A percentile compares a stretch with the other conserved stretches of the same genome.
These are phyloP conservation scores for Mactromeris polynyma DNA, from an alignment of 2,888 invertebrate species.

Conservation along the genomic window DNA sequence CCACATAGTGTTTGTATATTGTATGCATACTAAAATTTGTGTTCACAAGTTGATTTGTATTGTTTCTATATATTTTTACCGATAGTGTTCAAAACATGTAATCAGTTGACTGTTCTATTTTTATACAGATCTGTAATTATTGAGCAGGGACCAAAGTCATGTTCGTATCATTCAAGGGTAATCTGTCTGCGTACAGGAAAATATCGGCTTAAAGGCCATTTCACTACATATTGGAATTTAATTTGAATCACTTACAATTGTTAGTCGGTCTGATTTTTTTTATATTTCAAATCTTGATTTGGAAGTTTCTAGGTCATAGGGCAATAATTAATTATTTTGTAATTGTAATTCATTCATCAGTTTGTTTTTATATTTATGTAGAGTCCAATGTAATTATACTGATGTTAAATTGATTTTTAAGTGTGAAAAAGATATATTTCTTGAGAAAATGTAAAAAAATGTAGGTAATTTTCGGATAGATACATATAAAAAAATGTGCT, in stretches of 20 bases:
- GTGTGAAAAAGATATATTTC: background rate
- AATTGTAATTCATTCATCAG: background rate
- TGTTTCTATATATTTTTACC: background rate
- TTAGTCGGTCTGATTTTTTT: background rate
- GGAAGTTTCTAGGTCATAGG: background rate
- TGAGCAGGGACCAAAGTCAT: background rate
- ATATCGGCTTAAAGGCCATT: no score
- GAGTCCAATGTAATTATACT: background rate
- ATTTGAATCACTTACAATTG: no score
- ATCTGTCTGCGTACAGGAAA: no score
- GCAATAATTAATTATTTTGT: background rate
- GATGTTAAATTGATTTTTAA: background rate
- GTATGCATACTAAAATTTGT: background rate
- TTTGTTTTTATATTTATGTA: background rate
- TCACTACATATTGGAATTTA: no score
- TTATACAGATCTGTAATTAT: background rate
- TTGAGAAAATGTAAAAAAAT: no score
- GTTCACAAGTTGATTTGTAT: background rate
- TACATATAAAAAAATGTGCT: background rate
- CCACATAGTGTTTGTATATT: background rate
- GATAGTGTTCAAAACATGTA: background rate
- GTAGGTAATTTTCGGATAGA: background rate
- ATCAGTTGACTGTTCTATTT: background rate
- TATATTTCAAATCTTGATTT: background rate
- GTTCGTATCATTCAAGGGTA: no score